Evolutionary conservation across 1,140 invertebrate genomes (phyloP), one percentile per base, ranked within the genome.

Genomic region (Nylanderia fulva): DNA sequence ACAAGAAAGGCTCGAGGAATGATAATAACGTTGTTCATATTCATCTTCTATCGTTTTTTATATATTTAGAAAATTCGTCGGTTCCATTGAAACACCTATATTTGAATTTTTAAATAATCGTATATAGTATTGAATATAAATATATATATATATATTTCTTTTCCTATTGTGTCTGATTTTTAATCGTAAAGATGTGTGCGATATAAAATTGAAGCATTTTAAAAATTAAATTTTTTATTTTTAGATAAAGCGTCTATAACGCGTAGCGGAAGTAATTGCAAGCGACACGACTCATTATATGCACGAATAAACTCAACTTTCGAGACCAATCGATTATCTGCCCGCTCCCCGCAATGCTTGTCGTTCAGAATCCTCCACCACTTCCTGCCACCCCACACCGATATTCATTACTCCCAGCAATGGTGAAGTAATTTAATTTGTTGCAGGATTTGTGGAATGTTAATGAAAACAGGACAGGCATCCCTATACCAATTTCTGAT

Each of bases 361-460:
- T 83, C 88, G 68, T 89, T 88, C 89, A 84, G 79, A 69, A 85
- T 75, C 69, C 76, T 86, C 85, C 48, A 42, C 84, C 85, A 85
- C 84, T 80, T 86, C 75, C 61, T 64, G 71, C 85, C 79, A 76
- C 85, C 86, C 85, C 69, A 68, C 69, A 68, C 77, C 85, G 86
- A 89, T 90, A 92, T 93, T 92, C 92, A 93, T 94, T 94, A 93
- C 92, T 93, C 89, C 84, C 90, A 87, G 91, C 91, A 90, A 92
- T 90, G 93, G 90, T 90, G 91, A 92, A 94, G 93, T 94, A 94
- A 94, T 94, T 94, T 93, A 94, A 94, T 94, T 94, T 92, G 93
- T 93, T 92, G 89, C 92, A 92, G 91, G 93, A 93, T 94, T 94
- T 93, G 93, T 91, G 93, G 94, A 94, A 94, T 94, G 93, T 94